Base-by-base conservation (phyloP, 2,888 invertebrate species). In the Abrostola tripartita region DNA sequence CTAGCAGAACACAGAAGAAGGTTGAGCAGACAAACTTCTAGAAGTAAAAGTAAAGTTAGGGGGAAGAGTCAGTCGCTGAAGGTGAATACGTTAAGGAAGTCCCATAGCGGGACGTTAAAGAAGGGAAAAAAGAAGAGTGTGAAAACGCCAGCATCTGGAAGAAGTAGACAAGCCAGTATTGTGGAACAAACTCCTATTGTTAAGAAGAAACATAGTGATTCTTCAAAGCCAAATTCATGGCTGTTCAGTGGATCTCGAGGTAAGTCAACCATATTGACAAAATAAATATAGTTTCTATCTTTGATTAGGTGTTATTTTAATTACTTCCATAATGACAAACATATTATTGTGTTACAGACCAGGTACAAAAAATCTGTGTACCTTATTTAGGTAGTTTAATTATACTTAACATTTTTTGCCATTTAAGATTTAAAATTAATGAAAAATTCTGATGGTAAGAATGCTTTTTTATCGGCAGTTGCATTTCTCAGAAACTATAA, bases 11-110 rank as follows among this genome's bases (percentile, higher is more conserved):
- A 93, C 37, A 88, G 93, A 68, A 86, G 94, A 71, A 86, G 94
- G 71, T 79, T 94, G 7, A 94, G 94, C 65, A 84, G 94, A 65
- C 94, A 94, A 65, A 91, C 94, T 35, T 94, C 94, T 41, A 90
- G 94, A 75, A 92, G 93, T 78, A 94, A 94, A 78, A 94, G 94
- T 63, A 94, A 94, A 83, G 92, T 81, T 4, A 82, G 94, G 71
- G 94, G 94, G 0, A 94, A 94, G 72, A 94, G 94, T 74, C 94
- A 94, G 71, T 87, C 90, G 1, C 84, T 94, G 0, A 94, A 92
- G 85, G 89, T 94, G 6, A 94, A 92, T 57, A 94, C 94, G 0
- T 65, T 94, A 12, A 86, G 94, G 49, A 94, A 94, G 72, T 92
- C 92, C 36, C 94, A 94, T 55, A 94, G 94, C 47, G 94, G 94